Base-by-base conservation (phyloP, 2,888 invertebrate species). In the Troides aeacus region DNA sequence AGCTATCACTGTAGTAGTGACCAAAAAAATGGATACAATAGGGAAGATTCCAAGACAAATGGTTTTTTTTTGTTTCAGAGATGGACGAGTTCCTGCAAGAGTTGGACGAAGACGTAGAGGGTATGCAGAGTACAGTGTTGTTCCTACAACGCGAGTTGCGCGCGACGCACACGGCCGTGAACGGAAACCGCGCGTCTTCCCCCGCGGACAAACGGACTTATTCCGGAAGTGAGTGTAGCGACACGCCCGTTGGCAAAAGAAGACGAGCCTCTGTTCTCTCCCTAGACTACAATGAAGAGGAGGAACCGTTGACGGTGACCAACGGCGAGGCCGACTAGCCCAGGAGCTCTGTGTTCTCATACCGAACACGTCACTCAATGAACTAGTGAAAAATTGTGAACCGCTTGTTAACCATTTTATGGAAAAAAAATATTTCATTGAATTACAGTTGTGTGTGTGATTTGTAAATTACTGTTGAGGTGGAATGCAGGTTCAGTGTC, bases 71-170 rank as follows among this genome's bases (percentile, higher is more conserved):
- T 24, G 46, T 46, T 89, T 56, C 94, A 97, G 99, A 99, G 89
- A 89, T 99, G 80, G 99, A 99, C 83, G 98, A 98, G 84, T 97
- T 99, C 86, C 94, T 99, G 63, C 97, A 98, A 86, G 99, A 99
- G 85, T 89, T 99, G 73, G 99, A 99, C 82, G 99, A 99, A 87
- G 99, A 99, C 86, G 97, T 99, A 57, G 99, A 99, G 89, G 99
- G 99, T 30, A 98, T 99, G 98, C 99, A 99, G 93, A 97, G 98
- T 84, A 99, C 99, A 73, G 98, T 99, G 82, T 94, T 97, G 87
- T 97, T 97, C 89, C 93, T 99, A 72, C 99, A 99, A 83, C 97
- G 98, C 85, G 98, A 99, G 89, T 91, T 99, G 72, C 95, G 97
- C 71, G 97, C 97, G 78, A 94, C 97, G 17, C 92, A 92, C 71